Conservation (phyloP, 2,888 invertebrate genomes). For the Mongoloraphidia duomilia region DNA sequence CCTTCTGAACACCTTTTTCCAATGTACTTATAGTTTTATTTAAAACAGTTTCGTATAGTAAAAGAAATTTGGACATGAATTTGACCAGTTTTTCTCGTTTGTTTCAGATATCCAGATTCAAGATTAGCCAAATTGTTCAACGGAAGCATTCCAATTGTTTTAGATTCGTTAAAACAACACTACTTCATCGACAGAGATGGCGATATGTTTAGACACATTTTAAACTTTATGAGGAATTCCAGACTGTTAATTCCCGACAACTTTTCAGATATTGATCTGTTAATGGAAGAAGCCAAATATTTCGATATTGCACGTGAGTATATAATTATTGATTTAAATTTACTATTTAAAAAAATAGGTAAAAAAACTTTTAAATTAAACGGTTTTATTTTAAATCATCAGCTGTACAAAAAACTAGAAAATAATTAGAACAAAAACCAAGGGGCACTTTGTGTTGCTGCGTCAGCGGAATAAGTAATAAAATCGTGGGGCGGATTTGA, state of each 20-base stretch:
- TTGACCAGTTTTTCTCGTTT: background rate
- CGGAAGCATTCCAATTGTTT: slow-evolving; percentile 86
- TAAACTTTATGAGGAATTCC: slow-evolving; percentile 91
- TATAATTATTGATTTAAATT: background rate
- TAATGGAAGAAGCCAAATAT: slow-evolving; percentile 81
- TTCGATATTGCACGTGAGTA: slow-evolving; percentile 79
- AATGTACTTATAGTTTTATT: too few relatives aligned
- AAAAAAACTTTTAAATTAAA: too few relatives aligned
- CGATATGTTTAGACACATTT: slow-evolving; percentile 91
- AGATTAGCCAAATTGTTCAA: slow-evolving; percentile 86
- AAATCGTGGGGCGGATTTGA: too few relatives aligned
- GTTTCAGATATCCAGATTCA: slow-evolving; percentile 82
- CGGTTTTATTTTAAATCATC: too few relatives aligned
- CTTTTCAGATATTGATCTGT: slow-evolving; percentile 73
- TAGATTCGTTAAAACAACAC: slow-evolving; percentile 93
- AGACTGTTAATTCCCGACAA: slow-evolving; percentile 74
- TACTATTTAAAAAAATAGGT: background rate
- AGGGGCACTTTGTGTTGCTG: too few relatives aligned
- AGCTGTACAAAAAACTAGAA: too few relatives aligned
- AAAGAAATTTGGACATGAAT: too few relatives aligned
- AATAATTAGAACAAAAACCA: background rate
- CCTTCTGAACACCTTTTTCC: too few relatives aligned
- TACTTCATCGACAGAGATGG: slow-evolving; percentile 99
- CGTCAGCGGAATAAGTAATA: too few relatives aligned
- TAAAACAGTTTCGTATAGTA: too few relatives aligned